phyloP scores from a whole-genome alignment of 1,140 invertebrate species.

The Ips nitidus region DNA sequence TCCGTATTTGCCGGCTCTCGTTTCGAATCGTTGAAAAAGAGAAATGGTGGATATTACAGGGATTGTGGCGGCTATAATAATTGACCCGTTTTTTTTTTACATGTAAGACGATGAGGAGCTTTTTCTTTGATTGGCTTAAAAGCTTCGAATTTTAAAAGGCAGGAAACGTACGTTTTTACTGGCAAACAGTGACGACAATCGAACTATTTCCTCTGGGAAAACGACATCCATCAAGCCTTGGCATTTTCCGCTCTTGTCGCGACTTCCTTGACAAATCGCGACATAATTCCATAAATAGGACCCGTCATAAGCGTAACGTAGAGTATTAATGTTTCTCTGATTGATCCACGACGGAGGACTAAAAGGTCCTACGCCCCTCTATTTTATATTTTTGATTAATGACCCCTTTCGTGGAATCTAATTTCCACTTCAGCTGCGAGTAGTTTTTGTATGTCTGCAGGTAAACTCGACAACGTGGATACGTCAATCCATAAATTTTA shows the following conservation, averaged over 20 bases:
- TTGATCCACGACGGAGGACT: conserved; percentile 19
- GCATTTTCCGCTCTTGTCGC: conserved; percentile 20
- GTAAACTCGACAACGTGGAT: neutral
- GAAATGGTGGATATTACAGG: conserved; percentile 3
- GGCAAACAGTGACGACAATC: neutral
- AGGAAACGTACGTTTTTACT: conserved; percentile 4
- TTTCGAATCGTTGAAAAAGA: conserved; percentile 17
- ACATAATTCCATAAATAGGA: conserved; percentile 25
- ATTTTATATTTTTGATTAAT: conserved; percentile 22
- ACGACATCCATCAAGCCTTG: conserved; percentile 22
- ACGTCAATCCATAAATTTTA: conserved; percentile 4
- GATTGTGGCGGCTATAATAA: conserved; percentile 8
- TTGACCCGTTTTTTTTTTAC: conserved; percentile 15
- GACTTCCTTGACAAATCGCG: conserved; percentile 25
- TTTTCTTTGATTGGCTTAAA: conserved; percentile 2
- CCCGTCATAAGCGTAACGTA: conserved; percentile 16
- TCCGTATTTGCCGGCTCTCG: conserved; percentile 15
- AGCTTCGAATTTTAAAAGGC: neutral
- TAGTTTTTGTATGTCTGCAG: neutral
- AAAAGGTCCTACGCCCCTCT: conserved; percentile 13
- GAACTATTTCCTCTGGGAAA: conserved; percentile 7
- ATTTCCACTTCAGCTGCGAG: neutral
- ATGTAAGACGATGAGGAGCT: conserved; percentile 2
- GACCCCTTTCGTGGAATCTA: neutral
- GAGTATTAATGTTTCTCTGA: conserved; percentile 27